phyloP scores from a whole-genome alignment of 2,113 vertebrate genomes.

The Myrmophylax atrothorax region DNA sequence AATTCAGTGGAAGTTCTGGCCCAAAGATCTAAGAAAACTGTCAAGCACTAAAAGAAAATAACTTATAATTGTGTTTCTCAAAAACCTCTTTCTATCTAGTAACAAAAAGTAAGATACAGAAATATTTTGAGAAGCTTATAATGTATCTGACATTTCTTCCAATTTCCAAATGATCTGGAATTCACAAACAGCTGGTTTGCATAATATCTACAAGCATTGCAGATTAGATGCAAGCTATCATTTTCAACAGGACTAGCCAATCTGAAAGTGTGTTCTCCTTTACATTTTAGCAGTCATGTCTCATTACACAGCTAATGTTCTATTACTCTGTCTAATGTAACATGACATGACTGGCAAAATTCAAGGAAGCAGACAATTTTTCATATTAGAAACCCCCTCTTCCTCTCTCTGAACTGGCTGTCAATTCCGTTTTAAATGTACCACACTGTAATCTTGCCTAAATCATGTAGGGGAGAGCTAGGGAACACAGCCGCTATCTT shows the following conservation, averaged over 20 bases:
- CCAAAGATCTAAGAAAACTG: neutral
- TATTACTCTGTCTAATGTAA: conserved; percentile 73
- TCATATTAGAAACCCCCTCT: conserved; percentile 46
- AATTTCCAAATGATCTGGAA: conserved; percentile 30
- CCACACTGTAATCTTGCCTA: neutral
- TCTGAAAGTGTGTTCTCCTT: conserved; percentile 58
- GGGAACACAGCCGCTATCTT: neutral
- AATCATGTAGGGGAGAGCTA: conserved; percentile 1
- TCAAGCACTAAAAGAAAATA: neutral
- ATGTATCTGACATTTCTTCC: neutral
- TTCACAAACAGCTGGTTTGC: conserved; percentile 47
- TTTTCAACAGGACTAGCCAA: conserved; percentile 53
- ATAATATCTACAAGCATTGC: conserved; percentile 35
- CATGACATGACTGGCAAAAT: conserved; percentile 67
- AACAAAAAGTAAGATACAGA: neutral
- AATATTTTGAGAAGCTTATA: neutral
- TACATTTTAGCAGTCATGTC: conserved; percentile 68
- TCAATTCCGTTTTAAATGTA: neutral
- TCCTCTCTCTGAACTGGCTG: conserved; percentile 12
- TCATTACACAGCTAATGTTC: conserved; percentile 75
- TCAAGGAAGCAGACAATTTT: conserved; percentile 61
- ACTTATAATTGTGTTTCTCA: neutral
- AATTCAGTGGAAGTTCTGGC: neutral
- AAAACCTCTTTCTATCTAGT: neutral
- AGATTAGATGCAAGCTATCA: conserved; percentile 46